Base-by-base conservation (phyloP, 2,113 vertebrate genomes). In the Pundamilia nyererei region DNA sequence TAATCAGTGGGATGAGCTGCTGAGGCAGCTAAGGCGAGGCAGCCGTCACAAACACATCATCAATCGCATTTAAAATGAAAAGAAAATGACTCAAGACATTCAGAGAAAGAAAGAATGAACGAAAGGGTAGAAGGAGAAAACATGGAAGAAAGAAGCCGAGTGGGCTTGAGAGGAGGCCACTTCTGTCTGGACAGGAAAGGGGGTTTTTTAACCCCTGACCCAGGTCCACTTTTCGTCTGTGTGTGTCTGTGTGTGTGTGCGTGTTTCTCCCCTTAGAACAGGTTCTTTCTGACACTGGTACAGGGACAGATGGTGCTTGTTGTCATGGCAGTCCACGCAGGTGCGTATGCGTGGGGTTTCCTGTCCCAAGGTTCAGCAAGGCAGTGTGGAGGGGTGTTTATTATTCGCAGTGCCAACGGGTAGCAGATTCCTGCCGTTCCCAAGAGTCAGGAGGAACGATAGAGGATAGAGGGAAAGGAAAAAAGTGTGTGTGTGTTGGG, bases 181-280 rank as follows among this genome's bases (percentile, higher is more conserved):
- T 68, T 92, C 91, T 91, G 95, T 94, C 95, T 95, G 94, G 94
- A 93, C 93, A 95, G 94, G 95, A 96, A 96, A 95, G 85, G 85
- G 83, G 91, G 90, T 82, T 79, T 86, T 83, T 94, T 94, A 87
- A 95, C 94, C 95, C 53, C 81, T 95, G 89, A 92, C 95, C 91
- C 86, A 1, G 12, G 87, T 88, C 89, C 91, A 75, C 83, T 86
- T 6, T 72, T 60, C 5, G 24, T 65, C 79, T 84, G 62, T 45
- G 51, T 56, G 83, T 88, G 1, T 6, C 3, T 49, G 82, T 85
- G 19, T 40, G 82, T 70, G 38, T 1, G 77, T 86, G 92, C 47
- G 15, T 62, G 60, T 3, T 91, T 91, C 81, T 89, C 17, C 72
- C 56, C 86, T 80, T 12, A 79, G 86, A 95, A 87, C 93, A 94